These are phyloP conservation scores for Drosophila gaucha DNA, from an alignment of 2,888 invertebrate genomes.

Conservation along the genomic window DNA sequence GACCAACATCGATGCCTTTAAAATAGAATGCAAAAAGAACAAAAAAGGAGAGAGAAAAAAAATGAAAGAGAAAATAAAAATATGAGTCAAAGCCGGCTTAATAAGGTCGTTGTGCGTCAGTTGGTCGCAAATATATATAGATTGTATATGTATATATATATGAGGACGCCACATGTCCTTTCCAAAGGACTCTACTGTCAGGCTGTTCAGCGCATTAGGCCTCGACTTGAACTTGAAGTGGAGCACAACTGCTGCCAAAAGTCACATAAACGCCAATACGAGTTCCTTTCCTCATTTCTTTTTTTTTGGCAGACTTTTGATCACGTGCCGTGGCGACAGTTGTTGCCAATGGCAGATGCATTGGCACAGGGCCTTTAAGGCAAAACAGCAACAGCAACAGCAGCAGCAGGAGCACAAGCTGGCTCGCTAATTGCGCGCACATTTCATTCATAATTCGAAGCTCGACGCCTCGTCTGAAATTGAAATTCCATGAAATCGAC, in stretches of 20 bases:
- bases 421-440: slow-evolving; percentile 61
- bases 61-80: slow-evolving; percentile 12
- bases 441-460: slow-evolving; percentile 66
- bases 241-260: slow-evolving; percentile 39
- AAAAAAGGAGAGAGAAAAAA: slow-evolving; percentile 1
- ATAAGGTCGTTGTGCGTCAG: slow-evolving; percentile 41
- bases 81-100: slow-evolving; percentile 18
- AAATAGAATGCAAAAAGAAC: slow-evolving; percentile 29
- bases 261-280: slow-evolving; percentile 49
- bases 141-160: not conserved
- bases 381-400: no score
- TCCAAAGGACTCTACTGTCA: slow-evolving; percentile 6
- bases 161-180: slow-evolving; percentile 28
- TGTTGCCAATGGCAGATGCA: slow-evolving; percentile 58
- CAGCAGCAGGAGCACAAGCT: not conserved
- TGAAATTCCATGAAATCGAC: slow-evolving; percentile 67
- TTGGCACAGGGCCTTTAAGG: slow-evolving; percentile 24
- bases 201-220: slow-evolving; percentile 37
- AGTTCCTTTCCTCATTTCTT: slow-evolving; percentile 2
- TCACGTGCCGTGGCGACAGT: slow-evolving; percentile 81
- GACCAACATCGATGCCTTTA: slow-evolving; percentile 28
- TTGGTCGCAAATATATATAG: slow-evolving; percentile 31
- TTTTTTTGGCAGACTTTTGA: slow-evolving; percentile 47
- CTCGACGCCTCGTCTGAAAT: slow-evolving; percentile 32
- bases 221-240: slow-evolving; percentile 39